Evolutionary conservation across 2,888 invertebrate genomes (phyloP).

Genomic region (Acholoe squamosa): DNA sequence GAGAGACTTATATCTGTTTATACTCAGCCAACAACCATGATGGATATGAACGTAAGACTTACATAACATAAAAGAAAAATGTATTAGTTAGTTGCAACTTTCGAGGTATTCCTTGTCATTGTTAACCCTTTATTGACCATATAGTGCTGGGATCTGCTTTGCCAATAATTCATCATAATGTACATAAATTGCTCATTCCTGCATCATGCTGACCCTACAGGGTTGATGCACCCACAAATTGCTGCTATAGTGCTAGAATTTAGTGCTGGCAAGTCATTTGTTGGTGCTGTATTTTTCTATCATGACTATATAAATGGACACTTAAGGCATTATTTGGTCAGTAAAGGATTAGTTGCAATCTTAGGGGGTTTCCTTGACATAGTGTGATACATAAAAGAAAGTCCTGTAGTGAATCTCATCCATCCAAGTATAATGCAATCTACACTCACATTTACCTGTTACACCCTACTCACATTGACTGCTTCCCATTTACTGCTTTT

Average conservation of each 20-base stretch:
- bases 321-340: no score
- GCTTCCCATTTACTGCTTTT: background rate
- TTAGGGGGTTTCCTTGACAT: background rate
- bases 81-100: background rate
- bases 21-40: constrained; percentile 21
- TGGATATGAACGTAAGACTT: constrained; percentile 34
- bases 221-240: no score
- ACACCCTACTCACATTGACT: background rate
- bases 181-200: no score
- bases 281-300: no score
- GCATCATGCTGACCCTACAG: no score
- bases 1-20: background rate
- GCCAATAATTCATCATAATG: no score
- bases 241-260: no score
- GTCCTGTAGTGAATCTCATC: background rate
- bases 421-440: background rate
- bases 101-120: background rate
- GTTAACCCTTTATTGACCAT: no score
- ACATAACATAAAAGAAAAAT: background rate
- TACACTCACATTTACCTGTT: background rate
- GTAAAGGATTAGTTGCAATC: background rate
- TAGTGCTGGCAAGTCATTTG: no score
- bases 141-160: no score
- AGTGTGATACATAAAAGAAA: background rate
- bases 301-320: no score